Percentiles rank a stretch among this genome's conserved stretches.
Evolutionary conservation across 2,888 invertebrate species (phyloP).

Genomic region (Drepanosiphum platanoidis): DNA sequence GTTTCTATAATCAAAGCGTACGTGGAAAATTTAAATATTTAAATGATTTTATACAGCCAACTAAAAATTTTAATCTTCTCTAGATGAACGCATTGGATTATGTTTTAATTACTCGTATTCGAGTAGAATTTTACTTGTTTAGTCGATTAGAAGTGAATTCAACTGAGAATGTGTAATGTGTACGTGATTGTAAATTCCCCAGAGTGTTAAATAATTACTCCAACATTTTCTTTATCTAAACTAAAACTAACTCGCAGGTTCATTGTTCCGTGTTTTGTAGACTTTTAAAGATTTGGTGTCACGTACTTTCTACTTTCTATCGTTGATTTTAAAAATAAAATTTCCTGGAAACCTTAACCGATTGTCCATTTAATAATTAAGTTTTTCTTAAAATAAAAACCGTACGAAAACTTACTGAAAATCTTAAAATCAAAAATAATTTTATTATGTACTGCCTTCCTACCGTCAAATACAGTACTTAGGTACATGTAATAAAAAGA

Average conservation of each 20-base stretch:
- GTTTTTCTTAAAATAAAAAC: no score
- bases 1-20: neutral
- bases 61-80: slow-evolving; percentile 1
- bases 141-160: slow-evolving; percentile 6
- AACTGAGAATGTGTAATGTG: neutral
- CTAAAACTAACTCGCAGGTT: neutral
- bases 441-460: no score
- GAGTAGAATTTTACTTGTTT: slow-evolving; percentile 3
- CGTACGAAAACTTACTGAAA: no score
- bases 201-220: neutral
- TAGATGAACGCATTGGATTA: neutral
- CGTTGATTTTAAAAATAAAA: neutral
- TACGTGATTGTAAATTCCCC: slow-evolving; percentile 1
- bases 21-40: neutral
- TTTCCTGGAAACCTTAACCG: neutral
- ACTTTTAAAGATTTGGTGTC: slow-evolving; percentile 17
- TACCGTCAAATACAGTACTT: neutral
- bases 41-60: neutral
- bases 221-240: slow-evolving; percentile 7
- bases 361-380: neutral
- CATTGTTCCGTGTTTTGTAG: neutral
- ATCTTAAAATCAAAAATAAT: no score
- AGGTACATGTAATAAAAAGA: no score
- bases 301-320: neutral
- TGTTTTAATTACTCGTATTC: neutral